These are phyloP conservation scores for Monodelphis domestica DNA, from an alignment of 2,797 vertebrate genomes.

Conservation along the genomic window DNA sequence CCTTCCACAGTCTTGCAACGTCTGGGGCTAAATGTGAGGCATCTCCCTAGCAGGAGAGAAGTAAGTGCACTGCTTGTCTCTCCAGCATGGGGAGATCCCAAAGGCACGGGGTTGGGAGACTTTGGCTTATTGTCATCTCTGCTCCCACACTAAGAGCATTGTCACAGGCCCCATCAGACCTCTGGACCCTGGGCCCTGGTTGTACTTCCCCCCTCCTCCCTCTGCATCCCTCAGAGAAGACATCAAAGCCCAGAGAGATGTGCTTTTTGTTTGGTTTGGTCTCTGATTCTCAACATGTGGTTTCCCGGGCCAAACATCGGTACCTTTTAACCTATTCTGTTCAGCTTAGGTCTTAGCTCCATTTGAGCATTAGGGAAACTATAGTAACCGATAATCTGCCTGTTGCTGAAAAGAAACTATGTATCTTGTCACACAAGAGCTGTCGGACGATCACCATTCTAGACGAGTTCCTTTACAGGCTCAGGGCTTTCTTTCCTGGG, in stretches of 20 bases:
- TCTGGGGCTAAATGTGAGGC: background rate
- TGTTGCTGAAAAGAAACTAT: slow-evolving; percentile 99
- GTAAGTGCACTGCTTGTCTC: background rate
- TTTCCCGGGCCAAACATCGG: slow-evolving; percentile 97
- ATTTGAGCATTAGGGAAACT: slow-evolving; percentile 99
- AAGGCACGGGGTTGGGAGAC: slow-evolving; percentile 47
- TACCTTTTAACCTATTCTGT: slow-evolving; percentile 99
- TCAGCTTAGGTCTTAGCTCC: slow-evolving; percentile 97
- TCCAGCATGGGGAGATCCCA: background rate
- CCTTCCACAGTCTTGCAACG: background rate
- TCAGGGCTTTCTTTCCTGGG: slow-evolving; percentile 91
- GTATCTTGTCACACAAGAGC: slow-evolving; percentile 99
- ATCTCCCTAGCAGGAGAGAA: background rate
- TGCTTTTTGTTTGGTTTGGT: slow-evolving; percentile 94
- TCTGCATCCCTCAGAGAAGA: slow-evolving; percentile 90
- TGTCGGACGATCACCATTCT: slow-evolving; percentile 91
- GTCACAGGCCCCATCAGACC: slow-evolving; percentile 84
- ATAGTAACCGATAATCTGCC: slow-evolving; percentile 99
- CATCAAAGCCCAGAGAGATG: slow-evolving; percentile 90
- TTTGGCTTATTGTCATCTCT: slow-evolving; percentile 72
- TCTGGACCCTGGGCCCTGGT: slow-evolving; percentile 84
- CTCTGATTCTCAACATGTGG: slow-evolving; percentile 99
- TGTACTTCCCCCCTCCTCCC: slow-evolving; percentile 90
- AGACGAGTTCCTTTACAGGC: slow-evolving; percentile 95
- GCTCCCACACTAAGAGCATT: slow-evolving; percentile 84